A percentile compares a stretch with the other conserved stretches of the same genome.
These are phyloP conservation scores for Julus scanicus DNA, from an alignment of 2,888 invertebrate species.

Conservation along the genomic window DNA sequence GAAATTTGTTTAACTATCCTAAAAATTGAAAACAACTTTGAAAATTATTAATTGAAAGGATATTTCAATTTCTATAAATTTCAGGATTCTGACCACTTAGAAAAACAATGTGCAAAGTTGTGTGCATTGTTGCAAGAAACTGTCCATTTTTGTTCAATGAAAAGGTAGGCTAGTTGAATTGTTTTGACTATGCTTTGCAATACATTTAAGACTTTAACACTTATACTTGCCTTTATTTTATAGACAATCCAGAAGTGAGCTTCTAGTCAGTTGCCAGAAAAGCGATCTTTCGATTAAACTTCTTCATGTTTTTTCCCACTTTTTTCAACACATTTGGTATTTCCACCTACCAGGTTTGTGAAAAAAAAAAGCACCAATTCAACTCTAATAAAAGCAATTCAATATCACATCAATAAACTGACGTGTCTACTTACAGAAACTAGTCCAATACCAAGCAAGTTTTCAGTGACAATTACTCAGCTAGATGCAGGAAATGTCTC, in stretches of 20 bases:
- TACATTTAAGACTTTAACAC: no score
- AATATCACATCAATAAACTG: neutral
- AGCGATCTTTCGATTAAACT: neutral
- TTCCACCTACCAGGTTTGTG: neutral
- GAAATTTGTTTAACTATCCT: no score
- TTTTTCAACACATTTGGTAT: slow-evolving; percentile 12
- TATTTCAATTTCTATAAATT: no score
- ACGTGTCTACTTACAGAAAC: neutral
- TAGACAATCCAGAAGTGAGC: slow-evolving; percentile 13
- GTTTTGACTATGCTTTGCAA: neutral
- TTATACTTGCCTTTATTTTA: neutral
- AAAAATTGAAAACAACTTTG: no score
- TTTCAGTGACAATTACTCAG: slow-evolving; percentile 2
- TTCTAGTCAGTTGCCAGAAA: slow-evolving; percentile 48
- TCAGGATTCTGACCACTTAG: slow-evolving; percentile 13
- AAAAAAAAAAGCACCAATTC: neutral
- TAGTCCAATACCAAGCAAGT: neutral
- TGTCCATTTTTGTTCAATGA: slow-evolving; percentile 30
- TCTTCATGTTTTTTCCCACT: slow-evolving; percentile 38
- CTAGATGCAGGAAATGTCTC: neutral
- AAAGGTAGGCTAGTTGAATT: neutral
- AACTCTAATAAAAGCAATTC: neutral
- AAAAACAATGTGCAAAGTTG: slow-evolving; percentile 48
- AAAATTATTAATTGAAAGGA: no score
- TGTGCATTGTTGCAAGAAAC: slow-evolving; percentile 44